Percentiles rank a stretch among this genome's conserved stretches.
Conservation (phyloP, 2,113 vertebrate species). For the Oplegnathus fasciatus region DNA sequence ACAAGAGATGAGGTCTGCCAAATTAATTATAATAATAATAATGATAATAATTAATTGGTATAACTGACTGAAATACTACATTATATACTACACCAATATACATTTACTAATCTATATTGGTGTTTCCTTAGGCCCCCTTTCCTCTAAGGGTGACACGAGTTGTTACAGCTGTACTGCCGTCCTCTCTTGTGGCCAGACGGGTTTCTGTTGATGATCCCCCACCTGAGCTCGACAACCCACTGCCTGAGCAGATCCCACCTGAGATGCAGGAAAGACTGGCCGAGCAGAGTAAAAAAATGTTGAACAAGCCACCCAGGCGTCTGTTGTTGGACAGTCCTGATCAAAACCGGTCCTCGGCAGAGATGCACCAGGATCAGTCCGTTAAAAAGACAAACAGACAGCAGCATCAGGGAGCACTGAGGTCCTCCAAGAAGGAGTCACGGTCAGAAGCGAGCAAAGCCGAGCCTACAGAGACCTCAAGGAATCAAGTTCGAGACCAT, state of each 20-base stretch:
- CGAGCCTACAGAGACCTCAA: slow-evolving; percentile 20
- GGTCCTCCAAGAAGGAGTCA: slow-evolving; percentile 43
- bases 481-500: slow-evolving; percentile 27
- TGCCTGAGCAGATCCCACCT: slow-evolving; percentile 76
- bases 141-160: slow-evolving; percentile 82
- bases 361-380: slow-evolving; percentile 37
- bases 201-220: slow-evolving; percentile 84
- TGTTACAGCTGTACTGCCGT: slow-evolving; percentile 81
- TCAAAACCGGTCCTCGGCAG: slow-evolving; percentile 19
- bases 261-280: slow-evolving; percentile 47
- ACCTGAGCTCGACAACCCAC: slow-evolving; percentile 69
- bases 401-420: slow-evolving; percentile 47
- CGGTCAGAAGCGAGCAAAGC: slow-evolving; percentile 26
- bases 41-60: slow-evolving; percentile 1
- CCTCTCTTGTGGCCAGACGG: slow-evolving; percentile 80
- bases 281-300: slow-evolving; percentile 54
- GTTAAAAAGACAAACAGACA: slow-evolving; percentile 47
- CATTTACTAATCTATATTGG: background rate
- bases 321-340: slow-evolving; percentile 45
- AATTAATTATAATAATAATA: too few species aligned
- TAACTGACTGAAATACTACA: background rate
- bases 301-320: slow-evolving; percentile 53
- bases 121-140: slow-evolving; percentile 73
- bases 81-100: background rate
- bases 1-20: slow-evolving; percentile 71